Percentiles rank a stretch among this genome's conserved stretches.
Conservation (phyloP, 2,113 vertebrate species). For the Anser brachyrhynchus region DNA sequence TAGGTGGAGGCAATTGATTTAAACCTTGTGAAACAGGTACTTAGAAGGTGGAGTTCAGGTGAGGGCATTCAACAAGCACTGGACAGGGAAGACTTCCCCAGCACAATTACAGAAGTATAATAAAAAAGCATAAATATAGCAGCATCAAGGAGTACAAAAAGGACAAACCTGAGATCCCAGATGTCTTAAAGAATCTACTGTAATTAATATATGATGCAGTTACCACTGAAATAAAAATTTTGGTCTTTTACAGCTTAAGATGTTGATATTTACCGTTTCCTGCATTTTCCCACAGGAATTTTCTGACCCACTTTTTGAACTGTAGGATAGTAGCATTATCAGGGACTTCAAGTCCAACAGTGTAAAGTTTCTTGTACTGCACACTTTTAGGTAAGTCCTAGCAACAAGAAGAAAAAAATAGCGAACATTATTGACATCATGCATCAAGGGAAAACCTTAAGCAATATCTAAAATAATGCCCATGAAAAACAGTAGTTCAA, state of each 20-base stretch:
- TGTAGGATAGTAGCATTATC: conserved; percentile 78
- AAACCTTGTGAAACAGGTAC: neutral
- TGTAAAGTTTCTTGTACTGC: conserved; percentile 78
- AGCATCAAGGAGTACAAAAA: neutral
- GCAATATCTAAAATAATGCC: neutral
- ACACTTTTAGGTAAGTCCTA: conserved; percentile 79
- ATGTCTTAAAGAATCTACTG: neutral
- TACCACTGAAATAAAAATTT: neutral
- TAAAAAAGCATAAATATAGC: neutral
- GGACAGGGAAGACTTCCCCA: neutral
- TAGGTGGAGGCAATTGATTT: neutral
- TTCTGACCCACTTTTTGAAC: conserved; percentile 79
- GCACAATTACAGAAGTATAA: neutral
- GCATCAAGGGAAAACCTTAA: neutral
- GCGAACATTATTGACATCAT: neutral
- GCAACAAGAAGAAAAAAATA: neutral
- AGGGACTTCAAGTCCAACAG: conserved; percentile 77
- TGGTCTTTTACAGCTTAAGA: neutral
- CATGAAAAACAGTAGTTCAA: neutral
- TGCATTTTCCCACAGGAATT: conserved; percentile 77
- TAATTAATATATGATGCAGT: neutral
- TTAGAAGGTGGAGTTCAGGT: neutral
- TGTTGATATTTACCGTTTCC: conserved; percentile 73
- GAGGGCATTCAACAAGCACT: neutral
- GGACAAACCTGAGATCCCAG: neutral